These are phyloP conservation scores for Brotula barbata DNA, from an alignment of 2,797 vertebrate species.

Conservation along the genomic window DNA sequence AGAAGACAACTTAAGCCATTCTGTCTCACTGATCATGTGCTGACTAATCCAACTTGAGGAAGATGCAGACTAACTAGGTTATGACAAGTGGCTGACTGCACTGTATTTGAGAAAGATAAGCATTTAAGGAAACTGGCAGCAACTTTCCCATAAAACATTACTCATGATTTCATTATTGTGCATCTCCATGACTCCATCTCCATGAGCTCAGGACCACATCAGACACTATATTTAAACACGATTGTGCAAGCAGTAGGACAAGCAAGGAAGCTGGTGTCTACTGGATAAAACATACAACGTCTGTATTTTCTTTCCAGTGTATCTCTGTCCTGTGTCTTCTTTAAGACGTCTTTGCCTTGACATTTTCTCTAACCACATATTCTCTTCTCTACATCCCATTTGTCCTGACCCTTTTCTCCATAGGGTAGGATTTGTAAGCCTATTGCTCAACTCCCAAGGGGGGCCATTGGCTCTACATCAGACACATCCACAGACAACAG, in stretches of 20 bases:
- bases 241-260: conserved; percentile 27
- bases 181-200: conserved; percentile 31
- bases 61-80: conserved; percentile 11
- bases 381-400: not conserved
- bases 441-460: conserved; percentile 34
- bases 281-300: no score
- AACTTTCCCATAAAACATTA: conserved; percentile 19
- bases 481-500: conserved; percentile 50
- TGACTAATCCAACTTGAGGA: conserved; percentile 26
- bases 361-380: not conserved
- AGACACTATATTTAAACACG: conserved; percentile 68
- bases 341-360: conserved; percentile 1
- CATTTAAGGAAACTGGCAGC: conserved; percentile 36
- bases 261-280: conserved; percentile 28
- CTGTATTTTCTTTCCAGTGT: not conserved
- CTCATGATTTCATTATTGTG: conserved; percentile 63
- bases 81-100: conserved; percentile 31
- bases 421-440: not conserved
- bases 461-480: conserved; percentile 55
- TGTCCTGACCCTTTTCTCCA: conserved; percentile 3
- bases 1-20: conserved; percentile 7
- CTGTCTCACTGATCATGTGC: not conserved
- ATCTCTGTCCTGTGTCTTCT: conserved; percentile 4
- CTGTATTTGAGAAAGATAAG: conserved; percentile 41
- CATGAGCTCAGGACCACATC: conserved; percentile 53